These are phyloP conservation scores for Merops nubicus DNA, from an alignment of 2,113 vertebrate species.

Conservation along the genomic window DNA sequence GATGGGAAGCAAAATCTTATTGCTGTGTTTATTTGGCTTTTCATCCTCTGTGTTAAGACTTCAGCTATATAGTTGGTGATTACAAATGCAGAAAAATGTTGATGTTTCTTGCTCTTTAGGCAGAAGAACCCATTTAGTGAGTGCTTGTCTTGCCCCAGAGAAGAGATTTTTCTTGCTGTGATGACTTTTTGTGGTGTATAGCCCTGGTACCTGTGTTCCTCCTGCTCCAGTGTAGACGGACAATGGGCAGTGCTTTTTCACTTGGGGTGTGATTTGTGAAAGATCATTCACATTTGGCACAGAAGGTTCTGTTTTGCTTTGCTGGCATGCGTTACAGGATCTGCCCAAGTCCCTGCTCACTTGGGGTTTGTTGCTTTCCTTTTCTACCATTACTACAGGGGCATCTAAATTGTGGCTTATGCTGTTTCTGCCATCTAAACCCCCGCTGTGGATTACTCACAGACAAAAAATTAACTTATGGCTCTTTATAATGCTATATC, in stretches of 20 bases:
- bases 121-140: not conserved
- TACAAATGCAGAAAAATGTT: not conserved
- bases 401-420: not conserved
- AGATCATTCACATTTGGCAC: not conserved
- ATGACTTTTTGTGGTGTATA: not conserved
- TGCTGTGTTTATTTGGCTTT: conserved; percentile 13
- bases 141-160: not conserved
- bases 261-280: not conserved
- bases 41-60: not conserved
- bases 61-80: not conserved
- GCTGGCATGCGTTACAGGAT: not conserved
- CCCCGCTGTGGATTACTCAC: not conserved
- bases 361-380: not conserved
- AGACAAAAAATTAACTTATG: not conserved
- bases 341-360: not conserved
- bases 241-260: not conserved
- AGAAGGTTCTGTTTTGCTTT: not conserved
- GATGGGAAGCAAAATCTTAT: not conserved
- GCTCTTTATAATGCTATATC: not conserved
- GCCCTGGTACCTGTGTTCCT: not conserved
- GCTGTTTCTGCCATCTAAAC: not conserved
- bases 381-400: not conserved
- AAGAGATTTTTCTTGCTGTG: not conserved
- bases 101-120: not conserved
- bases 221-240: not conserved